Conservation (phyloP, 2,797 vertebrate species). For the Schizopygopsis malacanthus region DNA sequence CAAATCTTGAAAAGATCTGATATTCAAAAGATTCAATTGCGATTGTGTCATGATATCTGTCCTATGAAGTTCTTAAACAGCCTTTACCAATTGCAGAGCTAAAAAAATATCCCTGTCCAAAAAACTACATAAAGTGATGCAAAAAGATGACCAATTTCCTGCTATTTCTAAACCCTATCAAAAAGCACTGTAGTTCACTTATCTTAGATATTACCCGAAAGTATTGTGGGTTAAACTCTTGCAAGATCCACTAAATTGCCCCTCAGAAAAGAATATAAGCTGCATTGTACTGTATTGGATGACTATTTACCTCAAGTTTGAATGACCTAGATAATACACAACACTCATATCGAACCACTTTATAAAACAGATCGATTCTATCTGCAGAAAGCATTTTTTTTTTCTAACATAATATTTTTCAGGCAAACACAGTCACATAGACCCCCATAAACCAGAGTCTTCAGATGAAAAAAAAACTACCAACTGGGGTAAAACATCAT, state of each 20-base stretch:
- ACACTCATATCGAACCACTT: not conserved
- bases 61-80: not conserved
- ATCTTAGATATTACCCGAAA: not conserved
- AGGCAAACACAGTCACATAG: not conserved
- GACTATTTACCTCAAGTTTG: not conserved
- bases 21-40: not conserved
- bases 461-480: constrained; percentile 38
- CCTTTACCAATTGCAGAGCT: not conserved
- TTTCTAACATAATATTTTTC: not conserved
- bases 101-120: not conserved
- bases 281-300: not conserved
- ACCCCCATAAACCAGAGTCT: not conserved
- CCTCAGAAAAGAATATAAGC: not conserved
- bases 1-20: not conserved
- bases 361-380: not conserved
- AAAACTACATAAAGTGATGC: not conserved
- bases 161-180: not conserved
- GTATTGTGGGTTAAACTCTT: not conserved
- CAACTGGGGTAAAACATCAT: constrained; percentile 1
- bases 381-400: not conserved
- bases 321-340: not conserved
- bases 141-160: not conserved
- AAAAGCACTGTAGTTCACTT: not conserved
- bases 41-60: not conserved
- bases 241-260: not conserved